A percentile compares a stretch with the other conserved stretches of the same genome.
Conservation (phyloP, 2,888 invertebrate genomes). For the Nysson spinosus region DNA sequence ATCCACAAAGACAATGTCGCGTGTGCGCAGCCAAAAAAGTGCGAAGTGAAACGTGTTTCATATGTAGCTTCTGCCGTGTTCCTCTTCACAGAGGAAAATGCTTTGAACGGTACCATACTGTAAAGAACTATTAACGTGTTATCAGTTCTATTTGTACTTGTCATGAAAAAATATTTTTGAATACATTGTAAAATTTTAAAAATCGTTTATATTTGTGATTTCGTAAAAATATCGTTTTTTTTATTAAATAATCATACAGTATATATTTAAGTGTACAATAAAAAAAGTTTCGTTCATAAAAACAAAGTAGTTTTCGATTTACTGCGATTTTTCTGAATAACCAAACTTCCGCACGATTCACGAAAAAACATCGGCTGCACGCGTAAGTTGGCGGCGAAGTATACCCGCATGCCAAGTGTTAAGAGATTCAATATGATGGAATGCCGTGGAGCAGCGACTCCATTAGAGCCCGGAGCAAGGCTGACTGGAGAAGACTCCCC, state of each 20-base stretch:
- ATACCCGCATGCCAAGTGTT: conserved; percentile 6
- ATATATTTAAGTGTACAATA: conserved; percentile 16
- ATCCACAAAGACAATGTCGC: conserved; percentile 26
- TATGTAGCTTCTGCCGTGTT: conserved; percentile 34
- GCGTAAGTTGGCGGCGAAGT: too few species aligned
- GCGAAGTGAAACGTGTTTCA: conserved; percentile 22
- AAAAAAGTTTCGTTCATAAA: conserved; percentile 18
- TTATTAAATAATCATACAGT: conserved; percentile 3
- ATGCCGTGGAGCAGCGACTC: too few species aligned
- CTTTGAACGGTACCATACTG: conserved; percentile 13
- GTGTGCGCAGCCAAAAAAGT: conserved; percentile 33
- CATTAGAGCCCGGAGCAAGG: too few species aligned
- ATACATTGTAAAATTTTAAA: conserved; percentile 10
- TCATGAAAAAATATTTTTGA: conserved; percentile 14
- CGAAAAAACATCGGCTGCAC: conserved; percentile 20
- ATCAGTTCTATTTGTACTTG: conserved; percentile 12
- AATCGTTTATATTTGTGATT: conserved; percentile 6
- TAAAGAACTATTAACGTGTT: conserved; percentile 18
- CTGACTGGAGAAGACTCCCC: too few species aligned
- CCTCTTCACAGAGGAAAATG: conserved; percentile 21
- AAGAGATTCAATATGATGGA: too few species aligned
- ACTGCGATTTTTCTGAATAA: conserved; percentile 8
- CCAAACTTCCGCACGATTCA: conserved; percentile 18
- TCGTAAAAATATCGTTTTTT: conserved; percentile 8
- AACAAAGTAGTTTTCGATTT: conserved; percentile 18